phyloP scores from a whole-genome alignment of 2,888 invertebrate species.

The Oxycera nigricornis region DNA sequence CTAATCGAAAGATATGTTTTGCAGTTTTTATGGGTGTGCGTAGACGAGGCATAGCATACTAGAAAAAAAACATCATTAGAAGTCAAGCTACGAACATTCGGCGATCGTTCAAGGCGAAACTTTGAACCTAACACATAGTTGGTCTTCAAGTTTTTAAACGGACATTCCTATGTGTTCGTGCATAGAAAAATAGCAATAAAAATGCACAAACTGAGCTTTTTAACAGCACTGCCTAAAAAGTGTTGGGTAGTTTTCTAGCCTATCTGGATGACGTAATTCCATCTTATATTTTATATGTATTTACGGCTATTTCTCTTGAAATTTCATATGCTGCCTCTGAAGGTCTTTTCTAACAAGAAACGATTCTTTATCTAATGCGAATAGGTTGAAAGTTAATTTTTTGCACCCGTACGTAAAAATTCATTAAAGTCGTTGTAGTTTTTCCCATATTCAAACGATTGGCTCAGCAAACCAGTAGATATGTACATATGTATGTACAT shows the following conservation, averaged over 20 bases:
- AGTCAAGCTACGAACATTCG: constrained; percentile 21
- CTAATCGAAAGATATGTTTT: constrained; percentile 28
- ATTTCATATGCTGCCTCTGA: constrained; percentile 30
- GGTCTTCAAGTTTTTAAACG: constrained; percentile 10
- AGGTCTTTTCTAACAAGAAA: constrained; percentile 26
- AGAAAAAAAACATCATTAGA: constrained; percentile 43
- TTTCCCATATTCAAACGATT: no score
- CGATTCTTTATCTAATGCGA: constrained; percentile 10
- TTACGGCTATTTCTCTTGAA: neutral
- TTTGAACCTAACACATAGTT: constrained; percentile 41
- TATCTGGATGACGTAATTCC: constrained; percentile 35
- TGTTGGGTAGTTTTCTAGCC: constrained; percentile 15
- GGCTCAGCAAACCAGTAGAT: no score
- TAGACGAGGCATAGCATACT: neutral
- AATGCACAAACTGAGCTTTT: constrained; percentile 26
- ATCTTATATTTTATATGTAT: neutral
- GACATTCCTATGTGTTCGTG: neutral
- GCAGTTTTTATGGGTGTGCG: constrained; percentile 33
- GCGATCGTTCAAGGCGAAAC: constrained; percentile 46
- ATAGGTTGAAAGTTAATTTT: constrained; percentile 20
- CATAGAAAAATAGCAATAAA: constrained; percentile 33
- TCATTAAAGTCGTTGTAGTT: no score
- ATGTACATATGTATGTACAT: no score
- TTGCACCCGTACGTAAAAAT: no score
- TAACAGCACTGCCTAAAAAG: neutral